These are phyloP conservation scores for Nannobrachium achirus DNA, from an alignment of 2,113 vertebrate species.

Conservation along the genomic window DNA sequence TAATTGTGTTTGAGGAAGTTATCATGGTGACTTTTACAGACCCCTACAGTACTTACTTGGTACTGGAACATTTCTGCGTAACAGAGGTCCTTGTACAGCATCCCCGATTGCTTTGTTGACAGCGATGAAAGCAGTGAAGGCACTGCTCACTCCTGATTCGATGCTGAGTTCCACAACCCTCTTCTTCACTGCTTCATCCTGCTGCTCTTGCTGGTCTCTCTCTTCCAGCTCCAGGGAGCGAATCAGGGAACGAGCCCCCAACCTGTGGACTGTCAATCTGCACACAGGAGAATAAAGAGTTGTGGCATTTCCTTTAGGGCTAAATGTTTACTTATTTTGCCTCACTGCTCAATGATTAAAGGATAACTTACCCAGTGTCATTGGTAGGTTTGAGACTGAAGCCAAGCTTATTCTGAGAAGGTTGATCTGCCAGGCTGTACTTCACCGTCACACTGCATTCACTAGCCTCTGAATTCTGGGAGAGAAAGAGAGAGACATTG, in stretches of 20 bases:
- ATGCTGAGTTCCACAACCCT: slow-evolving; percentile 78
- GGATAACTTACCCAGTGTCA: slow-evolving; percentile 59
- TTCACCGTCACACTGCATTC: slow-evolving; percentile 65
- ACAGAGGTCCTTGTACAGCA: slow-evolving; percentile 70
- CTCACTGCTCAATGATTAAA: not conserved
- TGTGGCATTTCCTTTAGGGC: no score
- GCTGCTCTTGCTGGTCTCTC: slow-evolving; percentile 3
- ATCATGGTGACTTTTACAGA: no score
- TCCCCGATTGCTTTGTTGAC: slow-evolving; percentile 68
- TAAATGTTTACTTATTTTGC: no score
- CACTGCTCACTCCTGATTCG: slow-evolving; percentile 81
- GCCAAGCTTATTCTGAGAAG: slow-evolving; percentile 56
- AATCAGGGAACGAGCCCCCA: slow-evolving; percentile 80
- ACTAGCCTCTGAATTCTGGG: slow-evolving; percentile 50
- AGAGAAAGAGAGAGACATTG: slow-evolving; percentile 7
- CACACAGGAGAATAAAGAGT: not conserved
- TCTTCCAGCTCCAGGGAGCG: slow-evolving; percentile 71
- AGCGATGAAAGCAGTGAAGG: slow-evolving; percentile 82
- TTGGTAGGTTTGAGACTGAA: slow-evolving; percentile 63
- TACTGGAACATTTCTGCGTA: slow-evolving; percentile 58
- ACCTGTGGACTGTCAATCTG: slow-evolving; percentile 81
- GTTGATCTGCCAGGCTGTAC: slow-evolving; percentile 67
- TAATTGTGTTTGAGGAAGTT: no score
- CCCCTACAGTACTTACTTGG: slow-evolving; percentile 32
- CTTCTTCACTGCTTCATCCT: slow-evolving; percentile 43